Evolutionary conservation across 1,140 invertebrate species (phyloP).

Genomic region (Dolichoris vasculosae): DNA sequence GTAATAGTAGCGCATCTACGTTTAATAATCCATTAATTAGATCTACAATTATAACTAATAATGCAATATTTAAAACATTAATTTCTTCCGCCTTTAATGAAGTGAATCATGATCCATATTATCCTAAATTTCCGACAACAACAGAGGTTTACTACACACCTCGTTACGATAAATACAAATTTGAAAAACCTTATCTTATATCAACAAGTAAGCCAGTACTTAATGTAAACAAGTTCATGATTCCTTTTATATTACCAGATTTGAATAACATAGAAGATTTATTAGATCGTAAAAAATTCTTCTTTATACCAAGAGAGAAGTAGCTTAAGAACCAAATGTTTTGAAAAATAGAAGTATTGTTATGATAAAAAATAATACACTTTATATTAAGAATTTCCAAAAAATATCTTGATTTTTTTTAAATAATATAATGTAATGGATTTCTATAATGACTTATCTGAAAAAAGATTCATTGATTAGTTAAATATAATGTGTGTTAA

Average conservation of each 20-base stretch:
- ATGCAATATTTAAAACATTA: slow-evolving; percentile 56
- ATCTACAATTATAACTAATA: not conserved
- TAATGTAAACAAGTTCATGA: slow-evolving; percentile 54
- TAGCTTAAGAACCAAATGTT: too few relatives aligned
- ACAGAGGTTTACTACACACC: slow-evolving; percentile 64
- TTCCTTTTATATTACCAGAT: slow-evolving; percentile 63
- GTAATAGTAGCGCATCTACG: too few relatives aligned
- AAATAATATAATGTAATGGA: too few relatives aligned
- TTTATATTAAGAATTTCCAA: too few relatives aligned
- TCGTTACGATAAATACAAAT: slow-evolving; percentile 6
- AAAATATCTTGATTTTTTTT: too few relatives aligned
- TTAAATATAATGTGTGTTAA: too few relatives aligned
- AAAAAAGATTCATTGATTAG: too few relatives aligned
- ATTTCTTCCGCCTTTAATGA: slow-evolving; percentile 58
- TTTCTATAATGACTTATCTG: too few relatives aligned
- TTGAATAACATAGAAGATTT: slow-evolving; percentile 65
- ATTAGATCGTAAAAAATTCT: slow-evolving; percentile 65
- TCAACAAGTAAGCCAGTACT: slow-evolving; percentile 31
- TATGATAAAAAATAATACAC: too few relatives aligned
- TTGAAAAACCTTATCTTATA: slow-evolving; percentile 21
- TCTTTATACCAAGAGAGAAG: slow-evolving; percentile 62
- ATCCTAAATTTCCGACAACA: slow-evolving; percentile 59
- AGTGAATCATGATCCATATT: slow-evolving; percentile 65
- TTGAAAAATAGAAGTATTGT: too few relatives aligned
- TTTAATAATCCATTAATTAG: not conserved